phyloP scores from a whole-genome alignment of 2,113 vertebrate species.

The Hemibates koningsi region DNA sequence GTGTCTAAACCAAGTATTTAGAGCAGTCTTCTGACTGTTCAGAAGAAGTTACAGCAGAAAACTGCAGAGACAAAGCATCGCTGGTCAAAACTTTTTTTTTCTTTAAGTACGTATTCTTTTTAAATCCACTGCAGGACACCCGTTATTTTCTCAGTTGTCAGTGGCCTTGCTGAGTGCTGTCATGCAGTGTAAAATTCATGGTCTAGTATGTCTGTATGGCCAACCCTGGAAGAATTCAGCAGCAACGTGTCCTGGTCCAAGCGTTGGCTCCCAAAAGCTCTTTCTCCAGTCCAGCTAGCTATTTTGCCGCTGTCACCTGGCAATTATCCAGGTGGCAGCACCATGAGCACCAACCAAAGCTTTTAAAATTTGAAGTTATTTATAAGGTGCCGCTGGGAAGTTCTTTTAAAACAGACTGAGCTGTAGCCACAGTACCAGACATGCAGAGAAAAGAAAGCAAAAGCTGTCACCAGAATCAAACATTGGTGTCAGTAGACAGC shows the following conservation, averaged over 20 bases:
- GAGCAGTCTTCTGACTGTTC: neutral
- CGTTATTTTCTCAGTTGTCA: neutral
- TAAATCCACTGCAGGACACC: neutral
- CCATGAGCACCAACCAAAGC: neutral
- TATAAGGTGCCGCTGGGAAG: neutral
- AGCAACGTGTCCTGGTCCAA: neutral
- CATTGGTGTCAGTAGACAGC: neutral
- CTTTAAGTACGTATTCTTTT: neutral
- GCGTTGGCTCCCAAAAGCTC: neutral
- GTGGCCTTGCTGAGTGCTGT: neutral
- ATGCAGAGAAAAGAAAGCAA: neutral
- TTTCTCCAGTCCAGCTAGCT: conserved; percentile 12
- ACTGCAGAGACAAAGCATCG: neutral
- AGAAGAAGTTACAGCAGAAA: neutral
- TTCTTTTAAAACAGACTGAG: neutral
- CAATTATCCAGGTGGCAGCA: neutral
- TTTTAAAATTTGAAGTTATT: conserved; percentile 14
- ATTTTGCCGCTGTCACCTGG: neutral
- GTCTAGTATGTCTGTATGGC: neutral
- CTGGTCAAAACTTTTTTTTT: neutral
- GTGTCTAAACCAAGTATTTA: neutral
- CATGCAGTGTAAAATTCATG: neutral
- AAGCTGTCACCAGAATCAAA: neutral
- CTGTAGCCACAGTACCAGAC: neutral
- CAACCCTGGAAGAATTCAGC: neutral